Base-by-base conservation (phyloP, 2,797 vertebrate species). In the Hylomyscus alleni region DNA sequence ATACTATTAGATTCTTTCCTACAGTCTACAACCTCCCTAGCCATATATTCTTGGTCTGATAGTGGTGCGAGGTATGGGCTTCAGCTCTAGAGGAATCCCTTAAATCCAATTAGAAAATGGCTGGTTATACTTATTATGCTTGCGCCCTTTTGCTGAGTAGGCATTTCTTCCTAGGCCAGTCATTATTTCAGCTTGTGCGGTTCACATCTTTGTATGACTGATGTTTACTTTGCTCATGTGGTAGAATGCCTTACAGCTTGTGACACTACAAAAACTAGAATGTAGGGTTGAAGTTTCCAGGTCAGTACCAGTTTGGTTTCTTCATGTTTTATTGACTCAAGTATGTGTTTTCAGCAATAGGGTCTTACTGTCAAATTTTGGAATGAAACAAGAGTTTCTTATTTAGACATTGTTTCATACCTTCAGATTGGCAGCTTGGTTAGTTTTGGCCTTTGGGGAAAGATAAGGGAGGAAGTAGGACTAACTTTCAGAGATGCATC, bases 351-450 rank as follows among this genome's bases (percentile, higher is more conserved):
- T 69, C 20, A 69, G 31, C 44, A 69, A 69, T 69, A 69, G 44
- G 62, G 12, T 69, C 19, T 86, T 69, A 24, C 44, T 86, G 62
- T 86, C 47, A 86, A 69, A 69, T 52, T 86, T 22, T 26, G 31
- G 44, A 69, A 86, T 2, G 62, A 86, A 86, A 86, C 31, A 69
- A 80, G 19, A 24, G 34, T 90, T 90, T 60, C 76, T 90, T 86
- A 90, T 93, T 50, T 86, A 91, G 52, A 86, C 13, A 54, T 22
- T 87, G 62, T 37, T 73, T 93, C 88, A 44, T 88, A 65, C n/a
- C 20, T 12, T 31, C n/a, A 52, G 12, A 81, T 13, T 76, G 17
- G 37, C 15, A 93, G 2, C 22, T 84, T 91, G 19, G 91, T 47
- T 91, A 10, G 81, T 90, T n/a, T 37, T 88, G 80, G 15, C 54